Evolutionary conservation across 2,113 vertebrate genomes (phyloP).

Genomic region (Suncus etruscus): DNA sequence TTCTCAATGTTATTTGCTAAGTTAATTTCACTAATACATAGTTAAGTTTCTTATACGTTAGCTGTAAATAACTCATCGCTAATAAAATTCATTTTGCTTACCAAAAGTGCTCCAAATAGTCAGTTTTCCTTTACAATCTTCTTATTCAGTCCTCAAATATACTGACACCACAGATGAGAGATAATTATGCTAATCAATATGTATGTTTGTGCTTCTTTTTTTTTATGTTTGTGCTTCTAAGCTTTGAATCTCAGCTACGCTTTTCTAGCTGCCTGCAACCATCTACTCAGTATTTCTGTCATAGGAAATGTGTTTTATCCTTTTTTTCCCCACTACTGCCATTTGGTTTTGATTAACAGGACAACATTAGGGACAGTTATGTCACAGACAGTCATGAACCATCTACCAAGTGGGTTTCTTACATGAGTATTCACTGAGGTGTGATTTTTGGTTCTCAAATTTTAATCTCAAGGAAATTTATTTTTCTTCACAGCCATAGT

Average conservation of each 20-base stretch:
- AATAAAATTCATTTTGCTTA: not conserved
- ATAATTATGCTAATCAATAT: not conserved
- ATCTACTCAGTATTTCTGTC: not conserved
- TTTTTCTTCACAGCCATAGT: not conserved
- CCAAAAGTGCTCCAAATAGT: not conserved
- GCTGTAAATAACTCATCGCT: not conserved
- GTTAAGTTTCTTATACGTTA: not conserved
- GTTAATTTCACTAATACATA: not conserved
- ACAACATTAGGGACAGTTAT: accelerated
- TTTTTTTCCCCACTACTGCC: not conserved
- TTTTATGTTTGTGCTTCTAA: not conserved
- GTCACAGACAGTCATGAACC: not conserved
- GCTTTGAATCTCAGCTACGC: not conserved
- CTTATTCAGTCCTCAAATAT: not conserved
- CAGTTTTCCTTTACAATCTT: not conserved
- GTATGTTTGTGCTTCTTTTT: not conserved
- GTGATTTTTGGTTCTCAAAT: constrained; percentile 42
- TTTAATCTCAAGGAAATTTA: constrained; percentile 13
- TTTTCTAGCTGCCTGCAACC: constrained; percentile 11
- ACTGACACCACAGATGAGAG: not conserved
- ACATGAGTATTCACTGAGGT: not conserved
- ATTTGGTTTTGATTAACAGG: not conserved
- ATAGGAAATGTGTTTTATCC: not conserved
- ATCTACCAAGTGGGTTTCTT: not conserved
- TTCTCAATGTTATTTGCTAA: not conserved